Conservation (phyloP, 2,797 vertebrate species). For the Taeniopygia guttata region DNA sequence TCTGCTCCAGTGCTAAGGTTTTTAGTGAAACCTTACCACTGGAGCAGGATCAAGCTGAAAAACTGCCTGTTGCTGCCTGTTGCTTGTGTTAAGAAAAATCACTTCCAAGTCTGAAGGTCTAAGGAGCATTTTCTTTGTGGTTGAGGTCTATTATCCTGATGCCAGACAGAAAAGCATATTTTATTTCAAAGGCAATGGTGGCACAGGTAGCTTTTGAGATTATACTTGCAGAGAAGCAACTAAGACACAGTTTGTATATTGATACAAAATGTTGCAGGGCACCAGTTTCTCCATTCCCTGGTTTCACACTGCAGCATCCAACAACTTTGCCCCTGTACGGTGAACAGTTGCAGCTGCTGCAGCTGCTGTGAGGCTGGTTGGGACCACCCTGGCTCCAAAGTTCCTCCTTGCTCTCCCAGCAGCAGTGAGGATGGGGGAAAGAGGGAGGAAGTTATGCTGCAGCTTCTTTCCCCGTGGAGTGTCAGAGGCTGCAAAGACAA, state of each 20-base stretch:
- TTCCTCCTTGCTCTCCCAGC: not conserved
- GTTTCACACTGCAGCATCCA: not conserved
- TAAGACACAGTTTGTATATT: not conserved
- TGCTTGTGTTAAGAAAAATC: not conserved
- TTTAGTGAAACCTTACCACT: not conserved
- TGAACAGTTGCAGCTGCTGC: not conserved
- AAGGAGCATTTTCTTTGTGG: not conserved
- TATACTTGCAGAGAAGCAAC: not conserved
- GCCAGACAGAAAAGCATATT: not conserved
- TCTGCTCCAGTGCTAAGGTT: not conserved
- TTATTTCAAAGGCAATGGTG: not conserved
- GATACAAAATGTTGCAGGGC: not conserved
- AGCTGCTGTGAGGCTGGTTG: accelerated
- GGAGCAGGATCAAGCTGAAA: too few relatives aligned
- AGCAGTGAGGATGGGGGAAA: not conserved
- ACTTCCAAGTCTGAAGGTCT: not conserved
- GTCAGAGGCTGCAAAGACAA: not conserved
- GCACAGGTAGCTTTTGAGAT: not conserved
- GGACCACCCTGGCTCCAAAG: not conserved
- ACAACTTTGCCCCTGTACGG: not conserved
- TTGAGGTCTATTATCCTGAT: not conserved
- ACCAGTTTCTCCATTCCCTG: not conserved
- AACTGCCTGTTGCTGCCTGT: not conserved
- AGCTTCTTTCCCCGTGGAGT: not conserved
- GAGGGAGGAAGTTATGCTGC: not conserved